phyloP scores from a whole-genome alignment of 2,113 vertebrate species.

The Bostrychus sinensis region DNA sequence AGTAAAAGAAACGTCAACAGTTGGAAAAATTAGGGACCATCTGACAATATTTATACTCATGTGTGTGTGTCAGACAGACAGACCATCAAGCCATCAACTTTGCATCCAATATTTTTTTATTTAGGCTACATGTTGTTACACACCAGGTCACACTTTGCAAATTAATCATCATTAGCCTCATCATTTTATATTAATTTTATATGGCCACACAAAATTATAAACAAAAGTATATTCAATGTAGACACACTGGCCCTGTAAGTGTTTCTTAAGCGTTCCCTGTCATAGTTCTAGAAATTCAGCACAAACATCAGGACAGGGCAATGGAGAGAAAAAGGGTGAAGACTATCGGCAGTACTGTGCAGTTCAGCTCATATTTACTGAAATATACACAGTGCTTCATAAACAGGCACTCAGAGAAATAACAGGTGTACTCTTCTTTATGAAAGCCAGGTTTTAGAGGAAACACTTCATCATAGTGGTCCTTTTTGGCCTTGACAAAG shows the following conservation, averaged over 20 bases:
- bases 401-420: conserved; percentile 5
- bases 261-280: too few relatives aligned
- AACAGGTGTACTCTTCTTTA: conserved; percentile 34
- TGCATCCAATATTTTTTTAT: neutral
- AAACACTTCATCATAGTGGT: conserved; percentile 43
- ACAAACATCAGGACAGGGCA: too few relatives aligned
- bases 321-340: too few relatives aligned
- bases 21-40: conserved; percentile 1
- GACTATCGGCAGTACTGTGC: neutral
- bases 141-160: too few relatives aligned
- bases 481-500: conserved; percentile 17
- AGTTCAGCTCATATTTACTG: neutral
- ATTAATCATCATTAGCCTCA: too few relatives aligned
- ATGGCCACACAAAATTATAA: too few relatives aligned
- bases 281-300: too few relatives aligned
- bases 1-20: too few relatives aligned
- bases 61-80: too few relatives aligned
- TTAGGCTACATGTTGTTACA: neutral
- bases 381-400: conserved; percentile 17
- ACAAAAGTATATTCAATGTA: too few relatives aligned
- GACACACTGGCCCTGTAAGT: too few relatives aligned
- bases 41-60: conserved; percentile 21
- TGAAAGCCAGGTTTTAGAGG: conserved; percentile 33
- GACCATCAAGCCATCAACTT: neutral
- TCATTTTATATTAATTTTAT: too few relatives aligned